These are phyloP conservation scores for Xiphorhynchus elegans DNA, from an alignment of 2,113 vertebrate genomes.

Conservation along the genomic window DNA sequence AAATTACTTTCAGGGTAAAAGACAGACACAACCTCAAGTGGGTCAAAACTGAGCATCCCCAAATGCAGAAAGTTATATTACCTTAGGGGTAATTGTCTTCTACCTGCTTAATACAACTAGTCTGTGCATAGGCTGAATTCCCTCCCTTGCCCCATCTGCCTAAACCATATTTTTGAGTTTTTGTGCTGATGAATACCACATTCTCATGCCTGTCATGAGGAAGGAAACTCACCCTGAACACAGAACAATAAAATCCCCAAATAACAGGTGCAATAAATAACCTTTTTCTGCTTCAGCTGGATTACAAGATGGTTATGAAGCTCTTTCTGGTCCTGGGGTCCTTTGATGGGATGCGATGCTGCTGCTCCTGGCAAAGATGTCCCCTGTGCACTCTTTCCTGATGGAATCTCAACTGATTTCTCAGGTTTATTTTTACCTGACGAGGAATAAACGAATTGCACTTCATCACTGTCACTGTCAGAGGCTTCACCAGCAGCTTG, in stretches of 20 bases:
- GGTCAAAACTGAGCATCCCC: neutral
- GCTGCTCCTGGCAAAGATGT: conserved; percentile 69
- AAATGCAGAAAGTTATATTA: neutral
- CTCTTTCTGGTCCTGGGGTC: conserved; percentile 6
- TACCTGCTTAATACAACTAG: neutral
- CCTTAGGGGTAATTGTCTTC: neutral
- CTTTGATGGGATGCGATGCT: neutral
- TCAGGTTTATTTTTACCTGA: conserved; percentile 38
- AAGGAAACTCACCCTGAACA: neutral
- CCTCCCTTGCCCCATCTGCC: neutral
- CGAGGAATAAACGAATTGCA: conserved; percentile 51
- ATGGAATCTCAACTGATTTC: conserved; percentile 13
- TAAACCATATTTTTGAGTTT: neutral
- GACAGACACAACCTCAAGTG: neutral
- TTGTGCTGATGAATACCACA: neutral
- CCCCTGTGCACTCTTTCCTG: conserved; percentile 55
- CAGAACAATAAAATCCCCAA: neutral
- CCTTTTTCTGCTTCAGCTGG: conserved; percentile 91
- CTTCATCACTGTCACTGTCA: conserved; percentile 52
- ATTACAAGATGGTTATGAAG: conserved; percentile 73
- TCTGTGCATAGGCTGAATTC: neutral
- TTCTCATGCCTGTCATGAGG: neutral
- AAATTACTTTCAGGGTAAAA: neutral
- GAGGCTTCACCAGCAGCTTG: neutral
- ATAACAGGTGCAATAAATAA: conserved; percentile 10